phyloP scores from a whole-genome alignment of 2,888 invertebrate species.

The Nezara viridula region DNA sequence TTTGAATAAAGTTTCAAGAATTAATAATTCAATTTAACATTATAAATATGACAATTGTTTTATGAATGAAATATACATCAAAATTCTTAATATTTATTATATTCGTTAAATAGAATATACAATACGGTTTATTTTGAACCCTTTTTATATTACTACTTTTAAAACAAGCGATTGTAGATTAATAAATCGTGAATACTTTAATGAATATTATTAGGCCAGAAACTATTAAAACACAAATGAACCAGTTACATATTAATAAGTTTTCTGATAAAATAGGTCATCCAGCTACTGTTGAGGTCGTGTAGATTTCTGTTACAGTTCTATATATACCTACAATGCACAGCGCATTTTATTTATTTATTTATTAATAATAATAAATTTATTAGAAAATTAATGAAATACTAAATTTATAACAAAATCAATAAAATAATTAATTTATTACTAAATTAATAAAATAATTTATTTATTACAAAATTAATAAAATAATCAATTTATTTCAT shows the following conservation, averaged over 20 bases:
- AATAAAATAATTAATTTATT: no score
- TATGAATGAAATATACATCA: no score
- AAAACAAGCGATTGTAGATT: neutral
- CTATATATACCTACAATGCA: neutral
- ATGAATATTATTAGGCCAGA: neutral
- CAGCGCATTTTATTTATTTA: neutral
- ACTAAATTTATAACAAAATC: no score
- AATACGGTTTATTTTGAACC: neutral
- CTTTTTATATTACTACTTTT: neutral
- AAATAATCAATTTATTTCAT: neutral
- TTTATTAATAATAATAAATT: no score
- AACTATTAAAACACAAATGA: neutral
- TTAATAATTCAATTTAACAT: no score
- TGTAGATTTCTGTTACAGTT: neutral
- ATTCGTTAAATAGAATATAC: no score
- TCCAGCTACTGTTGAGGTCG: constrained; percentile 1
- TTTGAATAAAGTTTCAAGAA: no score
- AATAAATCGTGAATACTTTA: neutral
- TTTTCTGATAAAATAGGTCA: neutral
- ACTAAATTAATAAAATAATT: no score
- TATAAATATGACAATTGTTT: no score
- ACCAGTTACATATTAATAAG: constrained; percentile 35
- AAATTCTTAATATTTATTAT: no score
- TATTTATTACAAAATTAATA: no score
- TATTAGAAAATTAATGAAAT: no score